A percentile compares a stretch with the other conserved stretches of the same genome.
phyloP scores from a whole-genome alignment of 2,888 invertebrate species.

The Euplexia lucipara region DNA sequence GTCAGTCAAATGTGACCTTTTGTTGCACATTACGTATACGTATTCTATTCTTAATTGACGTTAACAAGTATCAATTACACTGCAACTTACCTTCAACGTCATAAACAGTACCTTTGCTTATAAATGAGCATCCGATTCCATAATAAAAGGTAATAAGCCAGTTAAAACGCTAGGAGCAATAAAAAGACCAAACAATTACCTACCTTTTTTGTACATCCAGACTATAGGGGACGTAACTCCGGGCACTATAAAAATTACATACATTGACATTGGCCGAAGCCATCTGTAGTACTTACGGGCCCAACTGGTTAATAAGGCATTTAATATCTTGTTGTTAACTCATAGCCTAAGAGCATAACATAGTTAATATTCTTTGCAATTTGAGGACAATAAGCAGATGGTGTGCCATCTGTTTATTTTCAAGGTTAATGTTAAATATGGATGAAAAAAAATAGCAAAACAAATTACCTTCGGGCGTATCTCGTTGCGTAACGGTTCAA shows the following conservation, averaged over 20 bases:
- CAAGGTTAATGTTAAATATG: neutral
- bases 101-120: conserved; percentile 11
- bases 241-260: conserved; percentile 43
- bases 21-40: neutral
- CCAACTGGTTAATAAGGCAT: conserved; percentile 31
- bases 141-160: conserved; percentile 31
- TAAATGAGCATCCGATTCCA: conserved; percentile 7
- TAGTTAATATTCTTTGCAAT: conserved; percentile 16
- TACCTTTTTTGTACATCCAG: conserved; percentile 4
- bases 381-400: conserved; percentile 28
- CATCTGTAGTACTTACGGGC: conserved; percentile 31
- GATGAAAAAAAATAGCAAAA: neutral
- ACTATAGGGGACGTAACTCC: conserved; percentile 16
- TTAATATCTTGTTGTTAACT: conserved; percentile 27
- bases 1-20: too few species aligned
- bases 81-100: neutral
- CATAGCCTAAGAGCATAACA: conserved; percentile 32
- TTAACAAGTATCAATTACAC: conserved; percentile 18
- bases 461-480: too few species aligned
- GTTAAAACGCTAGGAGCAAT: conserved; percentile 44
- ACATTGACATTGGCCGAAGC: conserved; percentile 20
- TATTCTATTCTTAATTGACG: neutral
- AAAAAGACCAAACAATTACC: conserved; percentile 13
- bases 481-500: neutral
- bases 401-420: conserved; percentile 20